A percentile compares a stretch with the other conserved stretches of the same genome.
phyloP scores from a whole-genome alignment of 1,140 invertebrate species.

The Pogonomyrmex californicus region DNA sequence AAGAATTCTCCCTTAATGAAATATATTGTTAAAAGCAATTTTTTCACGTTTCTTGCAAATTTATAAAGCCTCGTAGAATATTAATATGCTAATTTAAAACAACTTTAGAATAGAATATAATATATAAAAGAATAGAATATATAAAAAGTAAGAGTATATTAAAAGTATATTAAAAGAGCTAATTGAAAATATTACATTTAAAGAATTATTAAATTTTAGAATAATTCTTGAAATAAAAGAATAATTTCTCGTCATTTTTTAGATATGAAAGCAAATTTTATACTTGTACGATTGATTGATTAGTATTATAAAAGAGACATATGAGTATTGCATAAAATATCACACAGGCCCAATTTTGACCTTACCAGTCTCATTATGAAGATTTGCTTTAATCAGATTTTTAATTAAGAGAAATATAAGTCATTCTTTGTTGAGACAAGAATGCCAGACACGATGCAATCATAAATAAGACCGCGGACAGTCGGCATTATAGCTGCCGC shows the following conservation, averaged over 20 bases:
- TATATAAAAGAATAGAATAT: too few species aligned
- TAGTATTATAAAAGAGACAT: background rate
- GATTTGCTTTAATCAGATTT: constrained; percentile 49
- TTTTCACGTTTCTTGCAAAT: background rate
- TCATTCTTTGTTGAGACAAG: constrained; percentile 46
- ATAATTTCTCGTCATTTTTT: background rate
- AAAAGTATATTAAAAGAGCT: too few species aligned
- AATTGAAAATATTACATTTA: background rate
- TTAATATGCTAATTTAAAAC: constrained; percentile 2
- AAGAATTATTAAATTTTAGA: background rate
- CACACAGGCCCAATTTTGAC: background rate
- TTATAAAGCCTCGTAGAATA: background rate
- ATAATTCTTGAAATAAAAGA: background rate
- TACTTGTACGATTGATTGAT: background rate
- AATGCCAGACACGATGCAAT: constrained; percentile 50
- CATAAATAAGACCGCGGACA: constrained; percentile 61
- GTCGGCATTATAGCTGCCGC: constrained; percentile 37
- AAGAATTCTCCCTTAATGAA: background rate
- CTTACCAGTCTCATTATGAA: background rate
- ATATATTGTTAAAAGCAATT: constrained; percentile 1
- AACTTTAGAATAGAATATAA: background rate
- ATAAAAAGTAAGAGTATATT: too few species aligned
- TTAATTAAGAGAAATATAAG: constrained; percentile 61
- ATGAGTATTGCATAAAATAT: background rate
- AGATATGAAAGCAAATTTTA: background rate